Percentiles rank a stretch among this genome's conserved stretches.
Conservation (phyloP, 2,888 invertebrate genomes). For the Prosopocoilus inquinatus region DNA sequence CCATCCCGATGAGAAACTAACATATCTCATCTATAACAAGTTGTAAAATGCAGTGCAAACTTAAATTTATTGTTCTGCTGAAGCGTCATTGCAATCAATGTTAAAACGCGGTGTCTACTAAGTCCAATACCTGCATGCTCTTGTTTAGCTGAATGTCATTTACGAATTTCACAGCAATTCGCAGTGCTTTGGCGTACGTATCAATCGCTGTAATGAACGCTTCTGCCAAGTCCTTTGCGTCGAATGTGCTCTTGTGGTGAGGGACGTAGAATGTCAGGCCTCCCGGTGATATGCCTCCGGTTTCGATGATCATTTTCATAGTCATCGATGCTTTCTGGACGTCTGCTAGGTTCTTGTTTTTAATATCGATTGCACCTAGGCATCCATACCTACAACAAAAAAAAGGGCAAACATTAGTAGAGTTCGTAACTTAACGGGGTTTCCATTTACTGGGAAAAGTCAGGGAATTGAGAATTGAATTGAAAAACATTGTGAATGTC, state of each 20-base stretch:
- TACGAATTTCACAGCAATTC: slow-evolving; percentile 54
- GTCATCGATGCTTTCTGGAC: slow-evolving; percentile 19
- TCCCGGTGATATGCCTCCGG: slow-evolving; percentile 59
- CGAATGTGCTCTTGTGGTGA: slow-evolving; percentile 54
- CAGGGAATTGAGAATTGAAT: no score
- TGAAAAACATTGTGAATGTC: no score
- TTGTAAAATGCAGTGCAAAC: neutral
- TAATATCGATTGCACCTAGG: slow-evolving; percentile 26
- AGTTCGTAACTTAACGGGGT: no score
- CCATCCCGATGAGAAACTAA: slow-evolving; percentile 57
- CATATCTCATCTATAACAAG: slow-evolving; percentile 58
- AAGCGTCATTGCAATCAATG: neutral
- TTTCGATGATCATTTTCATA: slow-evolving; percentile 26
- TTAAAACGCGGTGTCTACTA: slow-evolving; percentile 1
- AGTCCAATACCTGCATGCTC: slow-evolving; percentile 55
- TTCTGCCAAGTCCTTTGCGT: slow-evolving; percentile 55
- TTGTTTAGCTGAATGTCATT: slow-evolving; percentile 58
- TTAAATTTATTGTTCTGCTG: neutral
- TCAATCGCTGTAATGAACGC: slow-evolving; percentile 59
- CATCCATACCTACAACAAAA: slow-evolving; percentile 19
- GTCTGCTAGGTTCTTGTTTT: slow-evolving; percentile 19
- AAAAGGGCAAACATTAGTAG: neutral
- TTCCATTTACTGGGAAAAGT: no score
- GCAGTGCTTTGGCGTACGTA: slow-evolving; percentile 56
- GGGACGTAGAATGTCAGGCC: slow-evolving; percentile 59